These are phyloP conservation scores for Cydia strobilella DNA, from an alignment of 1,140 invertebrate species.

Conservation along the genomic window DNA sequence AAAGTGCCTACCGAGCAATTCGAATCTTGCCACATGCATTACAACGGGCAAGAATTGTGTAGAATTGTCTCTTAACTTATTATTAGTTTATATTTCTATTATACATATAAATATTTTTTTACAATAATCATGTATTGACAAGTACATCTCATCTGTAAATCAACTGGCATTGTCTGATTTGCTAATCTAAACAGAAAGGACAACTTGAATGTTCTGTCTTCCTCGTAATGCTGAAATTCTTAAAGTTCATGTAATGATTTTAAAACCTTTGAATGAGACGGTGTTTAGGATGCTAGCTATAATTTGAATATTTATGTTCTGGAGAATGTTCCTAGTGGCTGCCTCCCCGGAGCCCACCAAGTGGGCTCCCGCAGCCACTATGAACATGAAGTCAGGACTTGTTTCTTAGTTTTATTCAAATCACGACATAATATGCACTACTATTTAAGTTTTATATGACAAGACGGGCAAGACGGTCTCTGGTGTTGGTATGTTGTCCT, in stretches of 20 bases:
- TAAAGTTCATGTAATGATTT: slow-evolving; percentile 6
- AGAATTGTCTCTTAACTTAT: slow-evolving; percentile 21
- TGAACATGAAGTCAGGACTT: slow-evolving; percentile 38
- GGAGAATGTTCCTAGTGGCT: slow-evolving; percentile 35
- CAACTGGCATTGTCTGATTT: neutral
- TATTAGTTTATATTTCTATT: slow-evolving; percentile 20
- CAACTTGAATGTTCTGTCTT: slow-evolving; percentile 35
- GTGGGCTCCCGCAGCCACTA: slow-evolving; percentile 51
- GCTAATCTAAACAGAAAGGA: neutral
- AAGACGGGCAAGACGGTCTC: too few relatives aligned
- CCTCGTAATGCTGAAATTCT: slow-evolving; percentile 29
- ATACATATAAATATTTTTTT: slow-evolving; percentile 28
- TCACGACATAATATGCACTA: slow-evolving; percentile 64
- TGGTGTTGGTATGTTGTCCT: slow-evolving; percentile 29
- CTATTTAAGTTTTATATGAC: slow-evolving; percentile 72
- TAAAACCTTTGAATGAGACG: slow-evolving; percentile 1
- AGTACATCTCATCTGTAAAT: slow-evolving; percentile 15
- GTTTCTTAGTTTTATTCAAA: slow-evolving; percentile 62
- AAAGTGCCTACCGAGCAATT: slow-evolving; percentile 44
- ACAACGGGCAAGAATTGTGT: slow-evolving; percentile 13
- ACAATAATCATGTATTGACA: slow-evolving; percentile 24
- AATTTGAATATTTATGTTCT: slow-evolving; percentile 22
- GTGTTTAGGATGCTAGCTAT: slow-evolving; percentile 29
- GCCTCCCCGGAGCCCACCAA: slow-evolving; percentile 50
- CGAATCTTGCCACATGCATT: slow-evolving; percentile 14